Evolutionary conservation across 2,113 vertebrate species (phyloP).

Genomic region (Anolis carolinensis): DNA sequence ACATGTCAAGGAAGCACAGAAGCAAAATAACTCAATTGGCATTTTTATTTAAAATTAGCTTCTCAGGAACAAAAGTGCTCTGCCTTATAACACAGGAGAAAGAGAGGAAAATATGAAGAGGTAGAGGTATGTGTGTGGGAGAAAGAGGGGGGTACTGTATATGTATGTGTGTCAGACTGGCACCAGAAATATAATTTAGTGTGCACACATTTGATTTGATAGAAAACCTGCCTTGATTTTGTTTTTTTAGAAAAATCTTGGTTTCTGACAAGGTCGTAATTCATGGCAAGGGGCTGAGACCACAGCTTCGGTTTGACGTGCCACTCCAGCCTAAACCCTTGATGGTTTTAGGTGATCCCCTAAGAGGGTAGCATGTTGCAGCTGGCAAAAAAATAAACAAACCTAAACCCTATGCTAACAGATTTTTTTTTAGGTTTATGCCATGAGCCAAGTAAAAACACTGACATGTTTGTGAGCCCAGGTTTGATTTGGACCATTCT

Average conservation of each 20-base stretch:
- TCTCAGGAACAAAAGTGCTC: constrained; percentile 60
- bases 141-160: constrained; percentile 18
- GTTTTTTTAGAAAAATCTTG: constrained; percentile 44
- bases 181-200: constrained; percentile 79
- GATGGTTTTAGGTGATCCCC: constrained; percentile 77
- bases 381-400: constrained; percentile 84
- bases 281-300: constrained; percentile 76
- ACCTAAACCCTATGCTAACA: constrained; percentile 74
- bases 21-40: constrained; percentile 16
- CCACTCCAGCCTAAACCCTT: constrained; percentile 76
- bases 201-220: constrained; percentile 83
- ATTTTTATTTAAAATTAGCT: constrained; percentile 9
- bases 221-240: constrained; percentile 77
- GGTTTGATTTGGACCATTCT: constrained; percentile 64
- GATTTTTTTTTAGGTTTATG: constrained; percentile 72
- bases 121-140: constrained; percentile 23
- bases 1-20: constrained; percentile 20
- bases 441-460: constrained; percentile 75
- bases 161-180: constrained; percentile 73
- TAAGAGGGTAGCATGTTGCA: constrained; percentile 81
- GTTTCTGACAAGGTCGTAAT: constrained; percentile 80
- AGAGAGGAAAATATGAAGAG: background rate
- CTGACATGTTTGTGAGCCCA: constrained; percentile 64
- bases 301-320: constrained; percentile 65
- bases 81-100: constrained; percentile 39